A percentile compares a stretch with the other conserved stretches of the same genome.
Evolutionary conservation across 1,140 invertebrate genomes (phyloP).

Genomic region (Steinernema khuongi): DNA sequence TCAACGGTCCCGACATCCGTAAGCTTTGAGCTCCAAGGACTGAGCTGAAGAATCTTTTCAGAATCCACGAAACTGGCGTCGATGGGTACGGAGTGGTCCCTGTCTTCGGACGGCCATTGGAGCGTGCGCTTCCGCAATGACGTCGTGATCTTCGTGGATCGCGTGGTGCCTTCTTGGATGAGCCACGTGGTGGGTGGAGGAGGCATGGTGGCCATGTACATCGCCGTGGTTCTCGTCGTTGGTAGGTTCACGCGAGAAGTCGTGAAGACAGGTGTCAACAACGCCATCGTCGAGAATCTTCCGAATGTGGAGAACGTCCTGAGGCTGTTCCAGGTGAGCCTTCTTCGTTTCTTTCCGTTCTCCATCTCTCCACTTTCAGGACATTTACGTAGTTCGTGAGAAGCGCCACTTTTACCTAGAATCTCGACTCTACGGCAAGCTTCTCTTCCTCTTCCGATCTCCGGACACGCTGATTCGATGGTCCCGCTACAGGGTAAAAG

Average conservation of each 20-base stretch:
- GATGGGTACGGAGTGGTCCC: not conserved
- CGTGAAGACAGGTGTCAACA: not conserved
- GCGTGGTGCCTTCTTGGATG: not conserved
- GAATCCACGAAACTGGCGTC: not conserved
- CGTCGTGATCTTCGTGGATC: not conserved
- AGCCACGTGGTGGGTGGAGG: not conserved
- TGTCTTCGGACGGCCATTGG: not conserved
- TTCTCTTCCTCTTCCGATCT: slow-evolving; percentile 9
- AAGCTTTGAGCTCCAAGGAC: no score
- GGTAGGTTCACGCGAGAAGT: not conserved
- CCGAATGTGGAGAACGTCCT: not conserved
- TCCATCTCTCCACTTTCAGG: not conserved
- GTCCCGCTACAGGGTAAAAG: not conserved
- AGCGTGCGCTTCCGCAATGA: not conserved
- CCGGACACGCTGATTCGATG: slow-evolving; percentile 9
- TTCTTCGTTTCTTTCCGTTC: not conserved
- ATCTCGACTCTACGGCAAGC: slow-evolving; percentile 9
- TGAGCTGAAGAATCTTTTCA: no score
- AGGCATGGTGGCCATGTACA: not conserved
- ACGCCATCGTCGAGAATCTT: not conserved
- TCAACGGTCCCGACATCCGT: not conserved
- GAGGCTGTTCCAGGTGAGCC: not conserved
- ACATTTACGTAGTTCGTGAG: slow-evolving; percentile 1
- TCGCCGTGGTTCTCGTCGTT: not conserved
- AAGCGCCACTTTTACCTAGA: slow-evolving; percentile 4